These are phyloP conservation scores for Clupea harengus DNA, from an alignment of 2,113 vertebrate genomes.

Conservation along the genomic window DNA sequence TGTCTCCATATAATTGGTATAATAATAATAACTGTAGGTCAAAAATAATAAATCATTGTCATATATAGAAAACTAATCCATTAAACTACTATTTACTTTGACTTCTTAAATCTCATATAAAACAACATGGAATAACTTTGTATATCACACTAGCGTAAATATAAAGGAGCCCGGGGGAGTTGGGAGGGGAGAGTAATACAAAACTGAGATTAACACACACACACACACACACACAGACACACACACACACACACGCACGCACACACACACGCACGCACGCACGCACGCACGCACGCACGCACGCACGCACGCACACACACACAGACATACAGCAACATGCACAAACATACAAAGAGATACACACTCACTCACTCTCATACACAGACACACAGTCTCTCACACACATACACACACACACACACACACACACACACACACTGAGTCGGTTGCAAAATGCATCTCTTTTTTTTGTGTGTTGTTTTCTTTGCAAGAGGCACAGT, in stretches of 20 bases:
- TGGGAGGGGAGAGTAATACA: slow-evolving; percentile 56
- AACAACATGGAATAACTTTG: slow-evolving; percentile 63
- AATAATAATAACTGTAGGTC: slow-evolving; percentile 66
- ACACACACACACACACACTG: slow-evolving; percentile 54
- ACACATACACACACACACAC: slow-evolving; percentile 65
- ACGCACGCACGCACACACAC: neutral
- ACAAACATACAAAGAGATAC: neutral
- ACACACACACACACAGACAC: slow-evolving; percentile 59
- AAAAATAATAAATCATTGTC: slow-evolving; percentile 77
- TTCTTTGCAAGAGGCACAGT: slow-evolving; percentile 8
- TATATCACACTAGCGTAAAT: slow-evolving; percentile 63
- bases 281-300: neutral
- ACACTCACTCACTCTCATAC: neutral
- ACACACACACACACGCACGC: slow-evolving; percentile 56
- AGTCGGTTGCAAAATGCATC: neutral
- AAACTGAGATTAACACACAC: slow-evolving; percentile 69
- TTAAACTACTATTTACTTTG: slow-evolving; percentile 72
- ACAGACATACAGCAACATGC: neutral
- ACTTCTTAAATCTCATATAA: slow-evolving; percentile 65
- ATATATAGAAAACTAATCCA: slow-evolving; percentile 79
- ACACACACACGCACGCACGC: neutral
- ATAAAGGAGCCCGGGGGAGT: slow-evolving; percentile 58
- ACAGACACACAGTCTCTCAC: slow-evolving; percentile 63
- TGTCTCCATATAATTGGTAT: slow-evolving; percentile 74
- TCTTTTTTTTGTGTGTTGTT: neutral